Evolutionary conservation across 1,140 invertebrate species (phyloP).

Genomic region (Colletes gigas): DNA sequence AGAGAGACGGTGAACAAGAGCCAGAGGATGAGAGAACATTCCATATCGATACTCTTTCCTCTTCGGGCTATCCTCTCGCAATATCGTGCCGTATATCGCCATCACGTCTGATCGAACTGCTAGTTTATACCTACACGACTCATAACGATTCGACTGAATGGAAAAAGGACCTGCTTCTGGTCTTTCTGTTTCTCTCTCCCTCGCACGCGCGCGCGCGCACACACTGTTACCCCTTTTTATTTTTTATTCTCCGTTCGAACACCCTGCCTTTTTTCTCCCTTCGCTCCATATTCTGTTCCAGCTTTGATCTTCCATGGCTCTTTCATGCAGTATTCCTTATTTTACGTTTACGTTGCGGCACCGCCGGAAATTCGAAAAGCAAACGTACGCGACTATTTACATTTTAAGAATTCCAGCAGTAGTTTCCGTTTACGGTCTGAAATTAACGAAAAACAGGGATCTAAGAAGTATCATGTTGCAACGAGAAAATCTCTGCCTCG

Average conservation of each 20-base stretch:
- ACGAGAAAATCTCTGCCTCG: no score
- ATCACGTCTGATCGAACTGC: slow-evolving; percentile 68
- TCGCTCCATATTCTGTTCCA: background rate
- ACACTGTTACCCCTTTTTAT: slow-evolving; percentile 6
- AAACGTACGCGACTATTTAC: background rate
- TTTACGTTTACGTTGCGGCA: background rate
- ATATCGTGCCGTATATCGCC: slow-evolving; percentile 68
- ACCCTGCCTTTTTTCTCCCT: background rate
- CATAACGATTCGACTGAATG: slow-evolving; percentile 62
- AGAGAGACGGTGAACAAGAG: slow-evolving; percentile 18
- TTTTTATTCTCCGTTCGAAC: background rate
- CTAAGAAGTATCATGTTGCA: no score
- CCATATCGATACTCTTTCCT: slow-evolving; percentile 68
- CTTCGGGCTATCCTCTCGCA: slow-evolving; percentile 66
- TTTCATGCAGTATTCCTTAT: background rate
- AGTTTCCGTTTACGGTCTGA: background rate
- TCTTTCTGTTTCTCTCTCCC: background rate
- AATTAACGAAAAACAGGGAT: no score
- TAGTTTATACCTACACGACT: slow-evolving; percentile 69
- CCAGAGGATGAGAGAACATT: slow-evolving; percentile 59
- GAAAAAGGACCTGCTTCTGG: slow-evolving; percentile 28
- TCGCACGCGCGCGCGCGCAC: background rate
- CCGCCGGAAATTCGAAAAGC: background rate
- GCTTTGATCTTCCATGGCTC: background rate
- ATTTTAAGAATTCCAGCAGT: background rate